Evolutionary conservation across 2,113 vertebrate species (phyloP), one percentile per base, ranked within the genome.

Genomic region (Phylloscopus trochiloides): DNA sequence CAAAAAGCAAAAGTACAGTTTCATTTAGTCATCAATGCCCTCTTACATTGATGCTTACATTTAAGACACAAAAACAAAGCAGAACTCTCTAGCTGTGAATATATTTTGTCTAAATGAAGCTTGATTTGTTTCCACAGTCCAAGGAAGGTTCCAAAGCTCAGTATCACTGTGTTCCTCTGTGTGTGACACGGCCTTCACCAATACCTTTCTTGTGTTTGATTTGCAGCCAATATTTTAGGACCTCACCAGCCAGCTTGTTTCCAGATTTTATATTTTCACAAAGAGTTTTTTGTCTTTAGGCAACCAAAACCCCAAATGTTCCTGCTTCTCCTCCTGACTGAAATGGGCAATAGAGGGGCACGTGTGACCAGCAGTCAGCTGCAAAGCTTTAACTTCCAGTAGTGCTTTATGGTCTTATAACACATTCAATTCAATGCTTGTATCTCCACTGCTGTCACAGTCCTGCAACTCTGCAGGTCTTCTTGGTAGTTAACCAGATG

Each of bases 141-240:
- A 80, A 59, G 21, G 51, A 90, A 78, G 28, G 12, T 92, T 96
- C 67, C 59, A 96, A 93, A 86, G 32, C 34, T 83, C 81, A 92
- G 52, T 86, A 92, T 83, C 81, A 74, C 63, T 83, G 57, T 7
- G 3, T 86, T 93, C 88, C 83, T 90, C 72, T 77, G 40, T 78
- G 47, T 86, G 63, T 93, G 86, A 92, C 93, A 94, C 0, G 32
- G 82, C 76, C 93, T 95, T 96, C 96, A 96, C 93, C 82, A 94
- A 61, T 97, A 83, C 88, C 88, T 96, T 90, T 94, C 55, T 74
- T 48, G 61, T 61, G 59, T 92, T 96, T 96, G 96, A 95, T 95
- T 93, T 92, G 55, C 40, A 75, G 92, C 92, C 96, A 96, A 59
- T 68, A 88, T 83, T 90, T 94, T 77, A 93, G 84, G 50, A 86